These are phyloP conservation scores for Dolomedes plantarius DNA, from an alignment of 2,888 invertebrate genomes.

Conservation along the genomic window DNA sequence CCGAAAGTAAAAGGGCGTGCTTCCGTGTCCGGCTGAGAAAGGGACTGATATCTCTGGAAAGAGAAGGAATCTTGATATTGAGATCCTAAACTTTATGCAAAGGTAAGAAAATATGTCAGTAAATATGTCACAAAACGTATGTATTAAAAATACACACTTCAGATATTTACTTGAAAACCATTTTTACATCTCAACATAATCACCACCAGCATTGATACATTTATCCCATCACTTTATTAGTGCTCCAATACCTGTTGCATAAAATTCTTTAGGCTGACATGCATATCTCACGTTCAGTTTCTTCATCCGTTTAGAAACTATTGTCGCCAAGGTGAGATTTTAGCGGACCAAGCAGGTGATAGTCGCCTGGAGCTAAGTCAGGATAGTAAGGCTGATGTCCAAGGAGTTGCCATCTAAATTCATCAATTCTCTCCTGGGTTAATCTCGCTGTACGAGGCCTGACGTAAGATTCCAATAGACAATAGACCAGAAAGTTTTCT, in stretches of 20 bases:
- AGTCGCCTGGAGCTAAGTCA: neutral
- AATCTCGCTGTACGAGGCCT: neutral
- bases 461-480: too few species aligned
- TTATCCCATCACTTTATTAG: too few species aligned
- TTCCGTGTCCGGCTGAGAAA: constrained; percentile 45
- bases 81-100: neutral
- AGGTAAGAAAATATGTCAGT: neutral
- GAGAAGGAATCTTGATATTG: neutral
- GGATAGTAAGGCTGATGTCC: neutral
- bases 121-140: too few species aligned
- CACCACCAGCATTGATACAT: too few species aligned
- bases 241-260: too few species aligned
- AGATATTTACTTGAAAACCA: too few species aligned
- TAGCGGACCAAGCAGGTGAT: neutral
- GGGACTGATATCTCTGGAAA: constrained; percentile 64
- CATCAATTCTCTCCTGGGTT: neutral
- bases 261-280: too few species aligned
- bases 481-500: too few species aligned
- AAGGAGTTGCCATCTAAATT: neutral
- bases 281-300: too few species aligned
- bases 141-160: too few species aligned
- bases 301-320: too few species aligned
- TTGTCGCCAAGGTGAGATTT: neutral
- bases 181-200: too few species aligned
- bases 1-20: constrained; percentile 68